Percentiles rank a stretch among this genome's conserved stretches.
These are phyloP conservation scores for Sphaerophoria taeniata DNA, from an alignment of 2,888 invertebrate genomes.

Conservation along the genomic window DNA sequence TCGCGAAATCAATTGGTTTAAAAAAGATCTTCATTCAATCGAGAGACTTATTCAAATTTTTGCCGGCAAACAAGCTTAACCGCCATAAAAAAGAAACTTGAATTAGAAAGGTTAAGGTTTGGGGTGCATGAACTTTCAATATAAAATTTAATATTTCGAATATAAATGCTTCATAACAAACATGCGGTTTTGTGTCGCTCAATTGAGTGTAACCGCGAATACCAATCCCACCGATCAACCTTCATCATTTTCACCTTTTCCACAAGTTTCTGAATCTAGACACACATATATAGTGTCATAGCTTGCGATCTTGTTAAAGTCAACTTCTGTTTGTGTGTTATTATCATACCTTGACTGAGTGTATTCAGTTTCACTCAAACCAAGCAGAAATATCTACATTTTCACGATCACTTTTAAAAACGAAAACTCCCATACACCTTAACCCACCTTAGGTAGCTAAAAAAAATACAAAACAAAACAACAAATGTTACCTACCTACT, in stretches of 20 bases:
- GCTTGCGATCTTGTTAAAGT: neutral
- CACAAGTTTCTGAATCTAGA: neutral
- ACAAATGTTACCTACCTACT: neutral
- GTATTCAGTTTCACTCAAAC: conserved; percentile 13
- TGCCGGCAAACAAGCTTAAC: too few species aligned
- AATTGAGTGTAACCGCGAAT: conserved; percentile 16
- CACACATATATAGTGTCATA: neutral
- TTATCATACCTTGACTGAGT: conserved; percentile 14
- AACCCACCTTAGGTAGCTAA: neutral
- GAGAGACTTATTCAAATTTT: too few species aligned
- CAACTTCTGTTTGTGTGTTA: neutral
- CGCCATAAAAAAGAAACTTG: too few species aligned
- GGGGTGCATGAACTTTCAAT: too few species aligned
- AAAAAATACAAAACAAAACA: neutral
- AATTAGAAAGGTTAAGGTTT: too few species aligned
- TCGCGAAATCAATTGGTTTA: too few species aligned
- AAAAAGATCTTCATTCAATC: too few species aligned
- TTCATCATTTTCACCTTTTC: neutral
- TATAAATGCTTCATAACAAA: too few species aligned
- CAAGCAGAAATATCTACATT: neutral
- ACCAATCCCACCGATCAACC: neutral
- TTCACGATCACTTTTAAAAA: conserved; percentile 1
- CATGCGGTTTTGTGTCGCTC: neutral
- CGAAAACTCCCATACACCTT: neutral
- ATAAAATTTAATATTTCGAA: too few species aligned